These are phyloP conservation scores for Gymnothorax javanicus DNA, from an alignment of 2,797 vertebrate species.

Conservation along the genomic window DNA sequence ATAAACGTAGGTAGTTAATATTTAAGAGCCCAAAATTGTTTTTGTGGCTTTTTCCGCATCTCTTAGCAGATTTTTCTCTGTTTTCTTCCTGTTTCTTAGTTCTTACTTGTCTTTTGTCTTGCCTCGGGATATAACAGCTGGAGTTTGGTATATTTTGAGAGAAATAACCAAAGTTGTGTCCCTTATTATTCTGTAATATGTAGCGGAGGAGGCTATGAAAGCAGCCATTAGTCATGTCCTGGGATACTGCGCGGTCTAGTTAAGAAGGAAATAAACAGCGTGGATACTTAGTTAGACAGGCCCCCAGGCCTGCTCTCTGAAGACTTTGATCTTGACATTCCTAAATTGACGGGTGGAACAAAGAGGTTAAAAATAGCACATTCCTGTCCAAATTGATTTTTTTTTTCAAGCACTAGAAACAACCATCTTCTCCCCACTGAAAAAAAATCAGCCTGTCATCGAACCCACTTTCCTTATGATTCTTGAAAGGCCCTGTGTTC, in stretches of 20 bases:
- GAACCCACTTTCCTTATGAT: background rate
- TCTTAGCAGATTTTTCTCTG: background rate
- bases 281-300: constrained; percentile 3
- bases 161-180: background rate
- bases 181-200: background rate
- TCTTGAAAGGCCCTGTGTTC: background rate
- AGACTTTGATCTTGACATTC: background rate
- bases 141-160: background rate
- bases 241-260: background rate
- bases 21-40: background rate
- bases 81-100: no score
- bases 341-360: background rate
- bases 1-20: background rate
- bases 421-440: background rate
- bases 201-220: background rate
- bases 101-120: background rate
- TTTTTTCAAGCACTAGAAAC: background rate
- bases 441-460: background rate
- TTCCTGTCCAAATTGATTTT: background rate
- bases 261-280: background rate
- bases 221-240: background rate
- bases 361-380: background rate
- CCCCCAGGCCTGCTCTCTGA: background rate
- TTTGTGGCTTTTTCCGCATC: background rate
- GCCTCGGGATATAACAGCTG: constrained; percentile 17